These are phyloP conservation scores for Diaphora mendica DNA, from an alignment of 2,888 invertebrate genomes.

Conservation along the genomic window DNA sequence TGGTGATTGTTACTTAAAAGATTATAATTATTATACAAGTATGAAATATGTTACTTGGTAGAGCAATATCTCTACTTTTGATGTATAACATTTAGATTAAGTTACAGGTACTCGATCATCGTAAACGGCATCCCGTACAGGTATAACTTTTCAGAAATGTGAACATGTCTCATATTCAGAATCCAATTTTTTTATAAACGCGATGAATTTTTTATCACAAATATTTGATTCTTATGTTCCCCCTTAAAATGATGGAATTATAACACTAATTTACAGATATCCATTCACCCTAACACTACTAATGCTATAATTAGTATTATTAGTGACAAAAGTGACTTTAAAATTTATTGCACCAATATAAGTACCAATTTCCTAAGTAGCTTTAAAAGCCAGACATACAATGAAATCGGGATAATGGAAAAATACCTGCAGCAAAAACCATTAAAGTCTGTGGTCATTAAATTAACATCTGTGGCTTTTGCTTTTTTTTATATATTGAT, in stretches of 20 bases:
- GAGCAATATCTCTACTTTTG: background rate
- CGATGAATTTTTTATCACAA: background rate
- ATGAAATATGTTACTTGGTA: background rate
- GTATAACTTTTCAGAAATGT: background rate
- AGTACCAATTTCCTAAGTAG: background rate
- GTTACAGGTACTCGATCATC: background rate
- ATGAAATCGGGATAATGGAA: background rate
- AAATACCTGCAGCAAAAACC: background rate
- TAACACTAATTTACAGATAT: background rate
- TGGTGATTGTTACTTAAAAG: background rate
- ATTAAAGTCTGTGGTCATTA: background rate
- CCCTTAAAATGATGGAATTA: background rate
- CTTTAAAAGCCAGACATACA: background rate
- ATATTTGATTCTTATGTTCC: background rate
- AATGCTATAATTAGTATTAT: background rate
- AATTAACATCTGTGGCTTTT: background rate
- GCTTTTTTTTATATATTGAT: background rate
- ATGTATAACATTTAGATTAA: background rate
- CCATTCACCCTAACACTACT: background rate
- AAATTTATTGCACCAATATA: background rate
- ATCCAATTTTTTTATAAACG: background rate
- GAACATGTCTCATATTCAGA: background rate
- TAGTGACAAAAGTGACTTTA: background rate
- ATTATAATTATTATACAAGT: background rate
- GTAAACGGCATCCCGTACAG: background rate